Evolutionary conservation across 2,888 invertebrate species (phyloP).

Genomic region (Mythimna pallens): DNA sequence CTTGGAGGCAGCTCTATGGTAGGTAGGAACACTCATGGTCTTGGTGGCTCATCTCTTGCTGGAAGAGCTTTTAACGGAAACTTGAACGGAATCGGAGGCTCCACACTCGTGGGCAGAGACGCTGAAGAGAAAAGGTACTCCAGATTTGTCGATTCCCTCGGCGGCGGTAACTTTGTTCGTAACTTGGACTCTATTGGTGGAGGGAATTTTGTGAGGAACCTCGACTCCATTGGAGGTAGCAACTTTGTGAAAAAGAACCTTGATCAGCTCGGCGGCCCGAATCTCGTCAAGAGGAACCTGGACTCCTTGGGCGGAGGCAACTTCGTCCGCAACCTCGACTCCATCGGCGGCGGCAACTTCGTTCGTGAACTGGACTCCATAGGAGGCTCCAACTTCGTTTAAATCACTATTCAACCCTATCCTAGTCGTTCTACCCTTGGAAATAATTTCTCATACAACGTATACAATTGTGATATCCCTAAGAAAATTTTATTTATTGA

Average conservation of each 20-base stretch:
- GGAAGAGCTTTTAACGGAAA: slow-evolving; percentile 64
- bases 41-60: slow-evolving; percentile 67
- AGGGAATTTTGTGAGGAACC: slow-evolving; percentile 84
- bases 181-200: slow-evolving; percentile 85
- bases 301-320: slow-evolving; percentile 86
- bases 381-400: slow-evolving; percentile 84
- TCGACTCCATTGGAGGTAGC: slow-evolving; percentile 83
- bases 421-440: slow-evolving; percentile 53
- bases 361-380: slow-evolving; percentile 82
- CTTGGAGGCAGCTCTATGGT: slow-evolving; percentile 68
- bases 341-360: slow-evolving; percentile 89
- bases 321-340: slow-evolving; percentile 85
- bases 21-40: slow-evolving; percentile 67
- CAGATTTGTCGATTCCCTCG: slow-evolving; percentile 76
- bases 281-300: slow-evolving; percentile 83
- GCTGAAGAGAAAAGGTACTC: slow-evolving; percentile 72
- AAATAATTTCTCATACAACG: slow-evolving; percentile 67
- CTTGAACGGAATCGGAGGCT: slow-evolving; percentile 72
- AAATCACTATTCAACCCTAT: slow-evolving; percentile 59
- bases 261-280: slow-evolving; percentile 84
- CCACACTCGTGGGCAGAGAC: slow-evolving; percentile 71
- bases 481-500: slow-evolving; percentile 69
- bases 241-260: slow-evolving; percentile 86
- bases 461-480: slow-evolving; percentile 77
- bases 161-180: slow-evolving; percentile 83